Evolutionary conservation across 1,140 invertebrate species (phyloP).

Genomic region (Drosophila bocki): DNA sequence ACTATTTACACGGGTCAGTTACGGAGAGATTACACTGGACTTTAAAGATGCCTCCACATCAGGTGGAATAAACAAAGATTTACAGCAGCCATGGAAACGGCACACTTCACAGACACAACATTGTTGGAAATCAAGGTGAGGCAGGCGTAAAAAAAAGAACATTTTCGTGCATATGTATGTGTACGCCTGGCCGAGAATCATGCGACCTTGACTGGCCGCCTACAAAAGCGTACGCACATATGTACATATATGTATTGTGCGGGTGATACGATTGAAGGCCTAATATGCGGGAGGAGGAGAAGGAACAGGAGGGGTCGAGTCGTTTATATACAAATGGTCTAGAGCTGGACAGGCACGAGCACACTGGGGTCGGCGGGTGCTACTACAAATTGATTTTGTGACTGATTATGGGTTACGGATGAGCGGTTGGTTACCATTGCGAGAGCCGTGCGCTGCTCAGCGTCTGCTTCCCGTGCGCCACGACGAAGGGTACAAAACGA

Average conservation of each 20-base stretch:
- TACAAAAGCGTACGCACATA: slow-evolving; percentile 30
- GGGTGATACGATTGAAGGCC: slow-evolving; percentile 22
- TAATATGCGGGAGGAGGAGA: neutral
- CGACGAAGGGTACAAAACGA: slow-evolving; percentile 76
- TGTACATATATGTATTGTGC: slow-evolving; percentile 22
- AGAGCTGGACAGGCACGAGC: slow-evolving; percentile 27
- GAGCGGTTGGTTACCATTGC: slow-evolving; percentile 61
- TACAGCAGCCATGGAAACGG: slow-evolving; percentile 36
- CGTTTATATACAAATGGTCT: slow-evolving; percentile 24
- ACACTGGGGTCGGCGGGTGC: slow-evolving; percentile 5
- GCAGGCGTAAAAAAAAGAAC: slow-evolving; percentile 72
- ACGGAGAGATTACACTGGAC: neutral
- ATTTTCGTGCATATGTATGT: slow-evolving; percentile 32
- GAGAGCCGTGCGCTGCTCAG: slow-evolving; percentile 58
- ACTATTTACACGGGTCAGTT: slow-evolving; percentile 37
- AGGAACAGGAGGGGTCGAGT: neutral
- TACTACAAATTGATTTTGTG: slow-evolving; percentile 48
- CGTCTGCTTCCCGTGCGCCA: slow-evolving; percentile 76
- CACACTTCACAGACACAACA: slow-evolving; percentile 24
- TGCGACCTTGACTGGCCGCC: slow-evolving; percentile 71
- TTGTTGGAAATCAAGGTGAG: slow-evolving; percentile 72
- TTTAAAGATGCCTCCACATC: slow-evolving; percentile 2
- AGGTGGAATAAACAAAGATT: slow-evolving; percentile 39
- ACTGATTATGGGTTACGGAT: slow-evolving; percentile 19
- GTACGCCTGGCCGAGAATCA: slow-evolving; percentile 42